Evolutionary conservation across 1,140 invertebrate genomes (phyloP), one percentile per base, ranked within the genome.

Genomic region (Hycleus cichorii): DNA sequence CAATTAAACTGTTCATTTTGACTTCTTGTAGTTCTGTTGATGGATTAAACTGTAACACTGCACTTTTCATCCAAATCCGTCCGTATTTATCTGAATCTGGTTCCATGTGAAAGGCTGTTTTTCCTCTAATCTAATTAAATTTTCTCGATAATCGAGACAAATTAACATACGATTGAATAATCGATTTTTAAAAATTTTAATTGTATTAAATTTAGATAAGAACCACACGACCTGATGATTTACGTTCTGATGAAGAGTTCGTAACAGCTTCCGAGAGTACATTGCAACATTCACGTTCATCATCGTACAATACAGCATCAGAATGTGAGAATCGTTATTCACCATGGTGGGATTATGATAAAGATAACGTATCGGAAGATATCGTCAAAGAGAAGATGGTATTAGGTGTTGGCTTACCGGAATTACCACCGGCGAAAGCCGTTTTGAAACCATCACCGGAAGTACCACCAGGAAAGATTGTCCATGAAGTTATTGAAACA

Each of bases 261-360:
- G 66, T 79, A 26, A 86, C 84, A 4, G 84, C 84, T n/a, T 85
- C 84, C 1, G 84, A 87, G 63, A 82, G 81, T 59, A 84, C 84
- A 6, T 79, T 82, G 25, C 79, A 81, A 24, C 79, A 82, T 58
- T 85, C 83, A 5, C 69, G 81, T 43, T 84, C 82, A 11, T 85
- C 83, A 38, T 83, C 82, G 0, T 85, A 84, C 64, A 80, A 83
- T 49, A 84, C 83, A 3, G 82, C 82, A 1, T 85, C 82, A 9
- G 84, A 85, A 59, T 81, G 78, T 53, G 83, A 84, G 49, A 72
- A 75, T 39, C 72, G 72, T 5, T 76, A 75, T 49, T 75, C 78
- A 0, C 78, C 77, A 27, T 81, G 80, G 66, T 78, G 77, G 76
- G 78, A 80, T 47, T 70, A 62, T 64, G 72, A 70, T 11, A 70